These are phyloP conservation scores for Agapetus fuscipes DNA, from an alignment of 2,888 invertebrate genomes.

Conservation along the genomic window DNA sequence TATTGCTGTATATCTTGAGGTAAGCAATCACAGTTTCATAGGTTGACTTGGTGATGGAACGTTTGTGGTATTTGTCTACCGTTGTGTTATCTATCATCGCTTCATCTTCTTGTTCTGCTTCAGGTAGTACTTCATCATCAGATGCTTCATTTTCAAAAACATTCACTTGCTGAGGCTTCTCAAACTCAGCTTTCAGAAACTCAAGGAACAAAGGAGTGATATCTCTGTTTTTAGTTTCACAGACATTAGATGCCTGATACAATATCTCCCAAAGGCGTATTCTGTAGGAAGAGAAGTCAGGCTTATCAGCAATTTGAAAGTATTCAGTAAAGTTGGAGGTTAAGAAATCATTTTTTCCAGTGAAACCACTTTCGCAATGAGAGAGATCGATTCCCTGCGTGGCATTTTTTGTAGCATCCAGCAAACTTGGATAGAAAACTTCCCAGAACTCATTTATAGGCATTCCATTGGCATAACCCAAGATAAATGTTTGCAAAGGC, in stretches of 20 bases:
- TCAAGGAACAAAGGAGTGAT: constrained; percentile 69
- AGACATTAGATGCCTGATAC: constrained; percentile 60
- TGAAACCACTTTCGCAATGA: constrained; percentile 33
- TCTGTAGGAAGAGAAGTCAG: constrained; percentile 68
- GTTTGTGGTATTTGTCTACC: constrained; percentile 29
- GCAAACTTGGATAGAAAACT: constrained; percentile 52
- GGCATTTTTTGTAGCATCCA: constrained; percentile 40
- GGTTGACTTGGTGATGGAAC: constrained; percentile 34
- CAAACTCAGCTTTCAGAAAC: constrained; percentile 60
- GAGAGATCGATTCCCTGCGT: constrained; percentile 32
- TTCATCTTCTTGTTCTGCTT: constrained; percentile 32
- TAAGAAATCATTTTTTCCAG: constrained; percentile 29
- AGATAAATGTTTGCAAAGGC: constrained; percentile 65
- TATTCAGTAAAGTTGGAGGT: constrained; percentile 33
- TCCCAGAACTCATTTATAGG: constrained; percentile 60
- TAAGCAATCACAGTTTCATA: constrained; percentile 53
- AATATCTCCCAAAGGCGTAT: constrained; percentile 74
- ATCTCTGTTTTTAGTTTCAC: constrained; percentile 73
- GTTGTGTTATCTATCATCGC: constrained; percentile 43
- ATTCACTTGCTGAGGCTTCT: constrained; percentile 32
- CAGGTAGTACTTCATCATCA: constrained; percentile 45
- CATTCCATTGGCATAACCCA: constrained; percentile 59
- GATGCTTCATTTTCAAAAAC: constrained; percentile 26
- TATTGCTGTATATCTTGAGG: constrained; percentile 66
- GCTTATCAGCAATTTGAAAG: constrained; percentile 43